Evolutionary conservation across 2,888 invertebrate genomes (phyloP), one percentile per base, ranked within the genome.

Genomic region (Clepsis dumicolana): DNA sequence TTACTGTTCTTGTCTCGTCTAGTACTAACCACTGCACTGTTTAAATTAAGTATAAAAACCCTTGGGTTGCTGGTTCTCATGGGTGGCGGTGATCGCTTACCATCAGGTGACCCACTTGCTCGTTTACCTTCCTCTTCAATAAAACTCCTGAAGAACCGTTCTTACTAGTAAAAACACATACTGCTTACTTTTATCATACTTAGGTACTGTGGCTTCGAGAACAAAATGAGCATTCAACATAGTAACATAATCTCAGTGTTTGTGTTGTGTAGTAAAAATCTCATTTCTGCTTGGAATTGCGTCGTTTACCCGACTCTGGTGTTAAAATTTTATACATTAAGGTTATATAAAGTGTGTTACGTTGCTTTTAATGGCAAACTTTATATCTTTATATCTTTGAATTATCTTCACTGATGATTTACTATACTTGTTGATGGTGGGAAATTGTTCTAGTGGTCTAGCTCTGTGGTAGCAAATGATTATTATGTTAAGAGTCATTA

Each of bases 221-320:
- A 10, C 24, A 48, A n/a, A n/a, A 21, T 21, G 5, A 16, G 29
- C 27, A 53, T 27, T 14, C 56, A 44, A 44, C 44, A 44, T 16
- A 27, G 29, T 53, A 21, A 53, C 52, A 29, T 38, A 38, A 29
- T 27, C 60, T 18, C 50, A 27, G 50, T 52, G 32, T 65, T 52
- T 59, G 18, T 21, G 24, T 52, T 29, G 69, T 68, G 74, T 80
- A 81, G 80, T 82, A 77, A 81, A 81, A 78, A 74, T 74, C 73
- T 72, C 74, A 73, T 73, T 74, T 71, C 67, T 63, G 64, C 68
- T 64, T 63, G 70, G 70, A 76, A 76, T 74, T 63, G 74, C 64
- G 69, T 74, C 71, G 72, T 78, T 79, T 57, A 62, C 54, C 29
- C 62, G 35, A 38, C 18, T 44, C 18, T 60, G 61, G 21, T 72